Percentiles rank a stretch among this genome's conserved stretches.
Evolutionary conservation across 2,113 vertebrate species (phyloP).

Genomic region (Melospiza melodia): DNA sequence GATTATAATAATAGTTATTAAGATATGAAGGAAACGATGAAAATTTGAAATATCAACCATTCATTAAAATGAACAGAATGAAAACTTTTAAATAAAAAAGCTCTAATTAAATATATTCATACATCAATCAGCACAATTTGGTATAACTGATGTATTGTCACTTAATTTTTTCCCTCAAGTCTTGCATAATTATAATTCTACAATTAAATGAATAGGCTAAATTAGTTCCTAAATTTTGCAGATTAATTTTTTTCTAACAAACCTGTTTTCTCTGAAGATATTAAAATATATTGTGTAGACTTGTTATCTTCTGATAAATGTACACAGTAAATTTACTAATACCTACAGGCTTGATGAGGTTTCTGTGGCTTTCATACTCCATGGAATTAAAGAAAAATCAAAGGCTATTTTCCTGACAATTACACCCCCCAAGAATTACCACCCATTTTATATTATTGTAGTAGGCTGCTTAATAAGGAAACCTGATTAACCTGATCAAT

Average conservation of each 20-base stretch:
- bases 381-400: not conserved
- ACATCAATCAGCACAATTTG: not conserved
- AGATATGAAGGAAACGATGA: slow-evolving; percentile 18
- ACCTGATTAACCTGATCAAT: not conserved
- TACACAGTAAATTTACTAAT: not conserved
- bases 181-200: not conserved
- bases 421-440: not conserved
- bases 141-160: not conserved
- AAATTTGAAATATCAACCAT: not conserved
- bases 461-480: not conserved
- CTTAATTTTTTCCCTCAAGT: not conserved
- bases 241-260: not conserved
- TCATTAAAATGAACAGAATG: slow-evolving; percentile 11
- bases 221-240: not conserved
- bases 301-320: not conserved
- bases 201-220: not conserved
- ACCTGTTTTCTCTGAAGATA: not conserved
- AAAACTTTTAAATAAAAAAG: not conserved
- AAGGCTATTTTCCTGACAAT: not conserved
- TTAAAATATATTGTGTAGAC: not conserved
- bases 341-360: not conserved
- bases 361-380: not conserved
- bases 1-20: not conserved
- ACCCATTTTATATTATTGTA: slow-evolving; percentile 11
- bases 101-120: not conserved